Base-by-base conservation (phyloP, 2,888 invertebrate genomes). In the Pachliopta kotzebuea region DNA sequence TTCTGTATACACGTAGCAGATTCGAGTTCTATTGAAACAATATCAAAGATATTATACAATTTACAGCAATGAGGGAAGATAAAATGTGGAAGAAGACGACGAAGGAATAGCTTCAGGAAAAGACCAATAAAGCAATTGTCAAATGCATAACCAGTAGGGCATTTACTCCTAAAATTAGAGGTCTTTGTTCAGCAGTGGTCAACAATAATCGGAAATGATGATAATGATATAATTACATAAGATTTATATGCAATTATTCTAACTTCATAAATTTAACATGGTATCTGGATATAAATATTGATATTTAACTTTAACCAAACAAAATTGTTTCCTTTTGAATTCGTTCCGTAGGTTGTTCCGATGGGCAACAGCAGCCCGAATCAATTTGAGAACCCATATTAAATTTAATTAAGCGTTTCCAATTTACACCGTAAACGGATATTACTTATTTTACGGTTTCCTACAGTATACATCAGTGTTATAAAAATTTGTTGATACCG, bases 331-430 rank as follows among this genome's bases (percentile, higher is more conserved):
- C 53, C 23, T 31, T 53, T 60, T n/a, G 52, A 53, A 60, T 53
- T 18, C 21, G 18, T 60, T 20, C 58, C 9, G 52, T 59, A 52
- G 52, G 31, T 60, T 60, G 50, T 50, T 21, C 21, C 60, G 23
- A 53, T 60, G 29, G 53, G 60, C 53, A 53, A 2, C 37, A 14
- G 21, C 59, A 60, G 18, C 60, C 60, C n/a, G 49, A 53, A 60
- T 52, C 53, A 60, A 60, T 60, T 60, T 52, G 53, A 60, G 60
- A 60, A 60, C 23, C 60, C 60, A 24, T 57, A 60, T 60, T 53
- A 53, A 60, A 53, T 60, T 60, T 37, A 60, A 60, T 60, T 60
- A 60, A 60, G 24, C 37, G 24, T 37, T 60, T 37, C 37, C 60
- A 60, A 60, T 60, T 37, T 31, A 23, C 24, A 9, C n/a, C 53